Evolutionary conservation across 2,888 invertebrate species (phyloP).

Genomic region (Aquatica leii): DNA sequence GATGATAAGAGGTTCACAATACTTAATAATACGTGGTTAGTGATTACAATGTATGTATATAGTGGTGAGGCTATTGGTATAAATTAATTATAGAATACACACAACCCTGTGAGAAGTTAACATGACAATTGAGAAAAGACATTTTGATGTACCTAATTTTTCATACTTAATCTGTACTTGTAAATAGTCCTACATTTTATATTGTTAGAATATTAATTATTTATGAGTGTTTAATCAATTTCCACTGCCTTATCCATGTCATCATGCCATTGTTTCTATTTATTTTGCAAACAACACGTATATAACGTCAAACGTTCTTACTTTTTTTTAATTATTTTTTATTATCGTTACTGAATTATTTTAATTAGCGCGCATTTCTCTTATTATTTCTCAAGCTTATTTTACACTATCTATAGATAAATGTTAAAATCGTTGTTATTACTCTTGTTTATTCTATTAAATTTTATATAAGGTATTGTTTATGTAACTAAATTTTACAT

Average conservation of each 20-base stretch:
- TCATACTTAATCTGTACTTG: constrained; percentile 54
- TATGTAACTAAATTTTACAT: constrained; percentile 51
- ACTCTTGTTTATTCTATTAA: constrained; percentile 60
- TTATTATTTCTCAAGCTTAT: constrained; percentile 47
- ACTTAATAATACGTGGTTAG: constrained; percentile 47
- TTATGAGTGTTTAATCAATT: constrained; percentile 52
- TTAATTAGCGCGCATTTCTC: background rate
- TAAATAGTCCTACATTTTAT: constrained; percentile 53
- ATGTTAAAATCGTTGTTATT: constrained; percentile 60
- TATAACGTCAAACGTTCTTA: constrained; percentile 11
- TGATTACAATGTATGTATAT: constrained; percentile 41
- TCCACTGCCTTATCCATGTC: constrained; percentile 55
- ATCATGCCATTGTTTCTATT: constrained; percentile 50
- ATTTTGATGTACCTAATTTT: constrained; percentile 57
- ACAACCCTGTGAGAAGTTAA: constrained; percentile 41
- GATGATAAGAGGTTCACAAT: constrained; percentile 34
- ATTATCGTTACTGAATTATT: constrained; percentile 43
- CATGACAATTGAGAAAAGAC: constrained; percentile 50
- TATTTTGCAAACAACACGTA: constrained; percentile 37
- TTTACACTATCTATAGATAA: constrained; percentile 48
- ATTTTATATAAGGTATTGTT: constrained; percentile 58
- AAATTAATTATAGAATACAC: constrained; percentile 35
- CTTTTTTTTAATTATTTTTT: constrained; percentile 19
- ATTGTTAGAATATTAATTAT: constrained; percentile 52
- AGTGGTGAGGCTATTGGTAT: constrained; percentile 46